Evolutionary conservation across 1,140 invertebrate species (phyloP), one percentile per base, ranked within the genome.

Genomic region (Trichonephila inaurata): DNA sequence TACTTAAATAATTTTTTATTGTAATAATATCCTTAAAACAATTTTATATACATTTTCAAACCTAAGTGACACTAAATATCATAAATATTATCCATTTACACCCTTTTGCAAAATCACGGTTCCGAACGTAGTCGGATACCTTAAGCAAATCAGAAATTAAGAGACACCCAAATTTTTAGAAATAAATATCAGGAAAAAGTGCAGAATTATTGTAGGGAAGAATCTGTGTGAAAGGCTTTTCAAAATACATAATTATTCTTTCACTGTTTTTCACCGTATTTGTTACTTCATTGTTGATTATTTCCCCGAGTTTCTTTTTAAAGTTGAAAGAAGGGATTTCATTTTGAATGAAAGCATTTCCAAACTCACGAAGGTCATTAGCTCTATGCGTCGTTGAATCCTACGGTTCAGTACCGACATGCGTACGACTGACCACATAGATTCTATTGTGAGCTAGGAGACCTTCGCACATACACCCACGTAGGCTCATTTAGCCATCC

Each of bases 291-390:
- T 77, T 77, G 72, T 77, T 77, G 72, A 77, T 77, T 77, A 28
- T 77, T 77, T 77, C 33, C 28, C 33, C 33, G 16, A 40, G 72
- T 77, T 77, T 40, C 72, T 77, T 77, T 77, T 40, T 77, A 33
- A 77, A 77, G 28, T 33, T 77, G 18, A 77, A 28, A 40, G 28
- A 40, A 19, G 5, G 28, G 6, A 18, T 77, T 77, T 40, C 14
- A 77, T 77, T 77, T 77, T 77, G 72, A 77, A 77, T 77, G 33
- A 33, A 77, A 77, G 14, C 72, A 28, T 33, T 69, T 77, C 72
- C 72, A 33, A 77, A 77, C 72, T 28, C 72, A 40, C 72, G 72
- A 77, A 77, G 72, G 72, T 77, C 72, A 77, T 77, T 77, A 77
- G 72, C 28, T 77, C 72, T 77, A 77, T 77, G 72, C 72, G 10